A percentile compares a stretch with the other conserved stretches of the same genome.
Conservation (phyloP, 2,888 invertebrate genomes). For the Tinea semifulvella region DNA sequence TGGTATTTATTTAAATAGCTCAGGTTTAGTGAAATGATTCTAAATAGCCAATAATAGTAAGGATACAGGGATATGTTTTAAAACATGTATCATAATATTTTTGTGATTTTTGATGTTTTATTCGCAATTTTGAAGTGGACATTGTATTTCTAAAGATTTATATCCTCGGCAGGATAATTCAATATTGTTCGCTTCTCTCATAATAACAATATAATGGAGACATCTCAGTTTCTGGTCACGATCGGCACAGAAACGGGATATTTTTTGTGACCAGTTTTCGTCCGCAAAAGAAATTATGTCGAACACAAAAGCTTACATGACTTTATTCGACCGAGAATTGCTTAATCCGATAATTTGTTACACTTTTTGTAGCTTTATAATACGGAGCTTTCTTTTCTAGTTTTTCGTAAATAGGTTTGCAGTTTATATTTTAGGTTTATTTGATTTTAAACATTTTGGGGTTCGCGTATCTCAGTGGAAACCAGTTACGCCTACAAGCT, state of each 20-base stretch:
- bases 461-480: too few relatives aligned
- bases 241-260: slow-evolving; percentile 14
- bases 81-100: too few relatives aligned
- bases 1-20: too few relatives aligned
- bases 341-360: slow-evolving; percentile 17
- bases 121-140: background rate
- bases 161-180: slow-evolving; percentile 40
- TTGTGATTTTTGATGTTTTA: too few relatives aligned
- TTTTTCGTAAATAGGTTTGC: too few relatives aligned
- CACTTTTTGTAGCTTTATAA: background rate
- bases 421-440: too few relatives aligned
- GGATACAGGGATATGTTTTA: too few relatives aligned
- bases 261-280: slow-evolving; percentile 14
- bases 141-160: slow-evolving; percentile 31
- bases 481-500: too few relatives aligned
- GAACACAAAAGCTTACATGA: slow-evolving; percentile 8
- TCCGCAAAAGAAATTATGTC: slow-evolving; percentile 5
- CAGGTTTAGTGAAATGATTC: too few relatives aligned
- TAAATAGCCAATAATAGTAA: too few relatives aligned
- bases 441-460: too few relatives aligned
- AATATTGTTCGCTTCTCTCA: slow-evolving; percentile 35
- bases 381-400: too few relatives aligned
- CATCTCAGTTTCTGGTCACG: slow-evolving; percentile 29
- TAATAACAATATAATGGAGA: slow-evolving; percentile 39
- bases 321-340: slow-evolving; percentile 37